Base-by-base conservation (phyloP, 2,888 invertebrate genomes). In the Flexamia atlantica region DNA sequence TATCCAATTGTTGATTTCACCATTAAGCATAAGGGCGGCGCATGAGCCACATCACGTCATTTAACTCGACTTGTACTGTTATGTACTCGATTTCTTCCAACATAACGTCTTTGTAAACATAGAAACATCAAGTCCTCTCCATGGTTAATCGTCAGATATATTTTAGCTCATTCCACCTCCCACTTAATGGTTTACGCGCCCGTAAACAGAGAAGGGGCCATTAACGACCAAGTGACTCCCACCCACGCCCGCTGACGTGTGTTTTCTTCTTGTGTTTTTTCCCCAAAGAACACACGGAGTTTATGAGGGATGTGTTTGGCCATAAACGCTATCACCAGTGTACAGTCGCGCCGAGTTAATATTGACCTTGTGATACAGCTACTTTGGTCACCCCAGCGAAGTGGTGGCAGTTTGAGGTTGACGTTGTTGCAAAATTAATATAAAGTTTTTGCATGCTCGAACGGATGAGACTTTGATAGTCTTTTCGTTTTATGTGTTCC, bases 341-440 rank as follows among this genome's bases (percentile, higher is more conserved):
- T 64, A 64, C 64, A 64, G 64, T 64, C 64, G 30, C 28, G 28
- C 14, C 25, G 30, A 64, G 64, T 64, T 64, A 64, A 64, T 64
- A 64, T 64, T 64, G 64, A 64, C 64, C 64, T 64, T 64, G 64
- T 64, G 64, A 64, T 64, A 64, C n/a, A 20, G 20, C 64, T 17
- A 30, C 64, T 17, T 64, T 28, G 64, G 64, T 30, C 64, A 64
- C 64, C 30, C 64, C 25, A 64, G 30, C 53, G 2, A 53, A 23
- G 46, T 46, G 46, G 12, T 46, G 46, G 46, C 12, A 14, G 12
- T 46, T 46, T 46, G 12, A 46, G 4, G 46, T 46, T n/a, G n/a
- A n/a, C n/a, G 46, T 46, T 46, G 46, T 46, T 36, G n/a, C n/a
- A n/a, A 36, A 36, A 36, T 9, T 7, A 36, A 36, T 36, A 36